Base-by-base conservation (phyloP, 2,888 invertebrate genomes). In the Drosophila niveifrons region DNA sequence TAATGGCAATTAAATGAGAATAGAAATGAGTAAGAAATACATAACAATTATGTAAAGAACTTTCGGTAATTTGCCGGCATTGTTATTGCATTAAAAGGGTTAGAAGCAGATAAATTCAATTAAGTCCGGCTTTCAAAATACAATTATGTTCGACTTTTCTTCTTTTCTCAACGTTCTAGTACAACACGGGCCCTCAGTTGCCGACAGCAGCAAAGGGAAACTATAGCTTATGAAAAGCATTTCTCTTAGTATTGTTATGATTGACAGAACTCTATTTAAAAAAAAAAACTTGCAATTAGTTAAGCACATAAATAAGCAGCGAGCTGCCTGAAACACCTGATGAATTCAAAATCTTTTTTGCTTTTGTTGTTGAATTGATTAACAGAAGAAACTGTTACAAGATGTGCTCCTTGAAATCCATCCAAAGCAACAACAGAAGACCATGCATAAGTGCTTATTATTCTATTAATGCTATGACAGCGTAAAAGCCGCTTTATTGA, bases 401-500 rank as follows among this genome's bases (percentile, higher is more conserved):
- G 69, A 53, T 67, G 17, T 70, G 57, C 65, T 72, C 71, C 56
- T 80, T 72, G 77, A 74, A 69, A 57, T 73, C 63, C 48, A 63
- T 44, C 55, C 59, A 59, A 48, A 29, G 8, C 57, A 73, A 81
- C 76, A 84, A 81, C 68, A 68, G 73, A 44, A 23, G 23, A 23
- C 23, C 23, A 23, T 1, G 64, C 55, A 69, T 68, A 86, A 84
- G 78, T 78, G 82, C 82, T 84, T 87, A 87, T 87, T 87, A 84
- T 84, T 83, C 75, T 82, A 83, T 87, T 83, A 77, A 72, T 70
- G 76, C 63, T 23, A 23, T 23, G 23, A 23, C 23, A 23, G 23
- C 23, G 23, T 23, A 23, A 79, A 65, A 75, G 82, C 69, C 83
- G 61, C 41, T 72, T 73, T 80, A 76, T 80, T 82, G 82, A 82